A percentile compares a stretch with the other conserved stretches of the same genome.
Evolutionary conservation across 2,888 invertebrate genomes (phyloP).

Genomic region (Ashinkailepas kermadecensis): DNA sequence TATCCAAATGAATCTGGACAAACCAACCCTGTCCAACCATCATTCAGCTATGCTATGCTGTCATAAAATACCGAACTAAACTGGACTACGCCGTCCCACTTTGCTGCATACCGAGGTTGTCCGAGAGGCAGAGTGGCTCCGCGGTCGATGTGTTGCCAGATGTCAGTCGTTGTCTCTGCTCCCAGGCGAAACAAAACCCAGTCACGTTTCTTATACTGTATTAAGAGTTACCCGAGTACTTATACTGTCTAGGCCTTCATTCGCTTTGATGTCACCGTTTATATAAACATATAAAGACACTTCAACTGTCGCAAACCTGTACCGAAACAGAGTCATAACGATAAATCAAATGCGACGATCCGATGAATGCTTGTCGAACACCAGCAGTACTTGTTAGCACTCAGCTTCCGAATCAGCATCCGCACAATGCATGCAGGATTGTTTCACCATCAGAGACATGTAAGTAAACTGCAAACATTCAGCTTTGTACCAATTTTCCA

Average conservation of each 20-base stretch:
- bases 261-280: not conserved
- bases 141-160: no score
- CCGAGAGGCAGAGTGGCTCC: no score
- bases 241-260: not conserved
- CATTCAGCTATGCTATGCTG: no score
- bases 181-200: not conserved
- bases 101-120: no score
- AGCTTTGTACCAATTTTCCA: conserved; percentile 8
- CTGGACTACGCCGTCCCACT: no score
- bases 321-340: not conserved
- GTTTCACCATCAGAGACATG: not conserved
- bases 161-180: no score
- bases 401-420: not conserved
- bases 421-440: not conserved
- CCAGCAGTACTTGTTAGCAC: not conserved
- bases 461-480: not conserved
- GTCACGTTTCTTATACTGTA: not conserved
- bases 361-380: not conserved
- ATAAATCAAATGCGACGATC: not conserved
- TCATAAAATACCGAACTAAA: no score
- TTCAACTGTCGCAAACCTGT: not conserved
- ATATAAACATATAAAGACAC: conserved; percentile 11
- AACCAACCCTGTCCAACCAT: no score
- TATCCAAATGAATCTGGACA: no score
- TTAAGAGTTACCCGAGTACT: not conserved